Base-by-base conservation (phyloP, 2,113 vertebrate genomes). In the Spilogale gracilis region DNA sequence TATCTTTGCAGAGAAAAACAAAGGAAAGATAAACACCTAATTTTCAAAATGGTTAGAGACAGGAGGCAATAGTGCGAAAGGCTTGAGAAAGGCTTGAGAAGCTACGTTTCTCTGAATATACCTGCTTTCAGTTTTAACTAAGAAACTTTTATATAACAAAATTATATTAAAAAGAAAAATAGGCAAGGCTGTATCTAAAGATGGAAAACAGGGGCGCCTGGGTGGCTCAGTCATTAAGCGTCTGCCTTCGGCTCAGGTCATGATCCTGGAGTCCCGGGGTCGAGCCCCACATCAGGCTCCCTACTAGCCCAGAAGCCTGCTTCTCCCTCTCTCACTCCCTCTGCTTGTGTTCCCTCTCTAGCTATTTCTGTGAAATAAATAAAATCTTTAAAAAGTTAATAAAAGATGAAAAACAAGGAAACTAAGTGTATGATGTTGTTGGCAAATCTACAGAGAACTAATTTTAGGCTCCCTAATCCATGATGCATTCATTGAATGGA, bases 351-450 rank as follows among this genome's bases (percentile, higher is more conserved):
- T 38, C 38, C 38, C 38, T 38, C 38, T 38, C 38, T 38, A 38
- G 38, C 38, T 38, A 38, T 38, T 38, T 38, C 38, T 38, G 38
- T 38, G 38, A 38, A 38, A 38, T 38, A 38, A 2, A 38, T 38
- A 38, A 38, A 38, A 38, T 38, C 38, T 38, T 38, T 38, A 38
- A 38, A 38, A 38, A 38, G 38, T 38, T 38, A 38, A 38, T 38
- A 38, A 3, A 32, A 69, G 50, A 50, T 12, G 48, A 58, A 43
- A 63, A 73, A 27, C 32, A 14, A 38, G 5, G 54, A 12, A 20
- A 25, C 61, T 17, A 23, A 20, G 25, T 9, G 0, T 0, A 3
- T 21, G 18, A 9, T 9, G 5, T 5, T 6, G 11, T 12, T 5
- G n/a, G 17, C 52, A 67, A 2, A 20, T 8, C 32, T 56, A 32